Conservation (phyloP, 2,888 invertebrate species). For the Resseliella maxima region DNA sequence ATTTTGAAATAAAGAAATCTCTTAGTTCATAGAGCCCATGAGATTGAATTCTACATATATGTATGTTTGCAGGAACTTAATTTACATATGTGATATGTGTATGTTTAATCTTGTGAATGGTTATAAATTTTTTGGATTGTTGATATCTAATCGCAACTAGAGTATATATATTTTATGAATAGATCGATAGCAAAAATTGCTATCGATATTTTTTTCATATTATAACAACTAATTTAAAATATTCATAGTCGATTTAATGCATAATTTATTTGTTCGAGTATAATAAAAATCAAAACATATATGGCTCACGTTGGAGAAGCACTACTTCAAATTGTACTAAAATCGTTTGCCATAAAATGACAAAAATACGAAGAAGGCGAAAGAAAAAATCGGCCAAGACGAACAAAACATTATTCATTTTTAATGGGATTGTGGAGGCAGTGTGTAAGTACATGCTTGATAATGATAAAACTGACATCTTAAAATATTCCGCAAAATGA, state of each 20-base stretch:
- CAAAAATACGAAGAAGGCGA: neutral
- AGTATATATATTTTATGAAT: neutral
- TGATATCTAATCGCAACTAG: neutral
- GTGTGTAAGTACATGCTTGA: neutral
- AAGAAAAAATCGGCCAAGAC: neutral
- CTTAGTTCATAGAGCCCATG: neutral
- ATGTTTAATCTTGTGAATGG: neutral
- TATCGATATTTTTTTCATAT: neutral
- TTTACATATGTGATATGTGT: no score
- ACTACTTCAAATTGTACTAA: neutral
- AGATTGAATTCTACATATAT: no score
- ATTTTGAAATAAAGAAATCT: neutral
- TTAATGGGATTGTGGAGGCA: conserved; percentile 45
- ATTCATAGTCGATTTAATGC: conserved; percentile 50
- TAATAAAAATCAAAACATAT: conserved; percentile 30
- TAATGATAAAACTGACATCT: conserved; percentile 47
- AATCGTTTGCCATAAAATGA: conserved; percentile 7
- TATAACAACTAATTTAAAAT: conserved; percentile 30
- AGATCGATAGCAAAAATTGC: conserved; percentile 8
- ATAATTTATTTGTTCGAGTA: conserved; percentile 29
- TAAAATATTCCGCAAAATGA: conserved; percentile 7
- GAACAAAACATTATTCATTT: conserved; percentile 42
- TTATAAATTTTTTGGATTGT: neutral
- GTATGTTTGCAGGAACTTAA: no score
- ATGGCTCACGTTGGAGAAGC: neutral